phyloP scores from a whole-genome alignment of 2,888 invertebrate genomes.

The Polylopha cassiicola region DNA sequence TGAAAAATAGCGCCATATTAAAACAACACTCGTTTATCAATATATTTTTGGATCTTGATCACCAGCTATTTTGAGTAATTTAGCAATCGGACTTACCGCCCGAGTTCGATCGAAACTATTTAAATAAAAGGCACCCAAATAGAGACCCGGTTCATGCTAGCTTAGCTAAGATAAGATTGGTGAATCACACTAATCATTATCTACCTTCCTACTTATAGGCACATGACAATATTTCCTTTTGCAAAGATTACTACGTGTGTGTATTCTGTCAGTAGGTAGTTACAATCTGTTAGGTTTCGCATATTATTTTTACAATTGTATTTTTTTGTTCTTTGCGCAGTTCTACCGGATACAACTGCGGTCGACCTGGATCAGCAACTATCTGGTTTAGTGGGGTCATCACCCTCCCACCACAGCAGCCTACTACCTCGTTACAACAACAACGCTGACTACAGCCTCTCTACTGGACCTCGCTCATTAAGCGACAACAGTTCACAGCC shows the following conservation, averaged over 20 bases:
- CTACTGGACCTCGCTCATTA: constrained; percentile 84
- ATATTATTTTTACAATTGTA: no score
- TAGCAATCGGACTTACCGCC: no score
- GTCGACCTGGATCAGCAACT: constrained; percentile 85
- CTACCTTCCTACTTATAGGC: no score
- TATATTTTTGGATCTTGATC: constrained; percentile 27
- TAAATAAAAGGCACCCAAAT: no score
- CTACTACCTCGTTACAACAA: constrained; percentile 83
- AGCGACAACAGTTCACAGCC: constrained; percentile 90
- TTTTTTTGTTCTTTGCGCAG: constrained; percentile 57
- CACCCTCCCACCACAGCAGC: constrained; percentile 76
- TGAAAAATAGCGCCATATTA: constrained; percentile 57
- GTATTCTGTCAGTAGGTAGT: no score
- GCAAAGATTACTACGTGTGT: no score
- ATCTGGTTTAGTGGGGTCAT: constrained; percentile 79
- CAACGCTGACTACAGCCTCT: constrained; percentile 80
- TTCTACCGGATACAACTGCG: constrained; percentile 87
- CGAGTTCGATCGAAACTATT: no score
- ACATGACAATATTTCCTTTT: no score
- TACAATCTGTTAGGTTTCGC: no score
- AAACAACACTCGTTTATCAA: constrained; percentile 44
- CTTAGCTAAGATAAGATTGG: constrained; percentile 12
- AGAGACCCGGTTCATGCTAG: constrained; percentile 2
- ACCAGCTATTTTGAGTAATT: constrained; percentile 6
- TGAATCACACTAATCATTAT: not conserved